Conservation (phyloP, 2,797 vertebrate genomes). For the Synaphobranchus kaupii region DNA sequence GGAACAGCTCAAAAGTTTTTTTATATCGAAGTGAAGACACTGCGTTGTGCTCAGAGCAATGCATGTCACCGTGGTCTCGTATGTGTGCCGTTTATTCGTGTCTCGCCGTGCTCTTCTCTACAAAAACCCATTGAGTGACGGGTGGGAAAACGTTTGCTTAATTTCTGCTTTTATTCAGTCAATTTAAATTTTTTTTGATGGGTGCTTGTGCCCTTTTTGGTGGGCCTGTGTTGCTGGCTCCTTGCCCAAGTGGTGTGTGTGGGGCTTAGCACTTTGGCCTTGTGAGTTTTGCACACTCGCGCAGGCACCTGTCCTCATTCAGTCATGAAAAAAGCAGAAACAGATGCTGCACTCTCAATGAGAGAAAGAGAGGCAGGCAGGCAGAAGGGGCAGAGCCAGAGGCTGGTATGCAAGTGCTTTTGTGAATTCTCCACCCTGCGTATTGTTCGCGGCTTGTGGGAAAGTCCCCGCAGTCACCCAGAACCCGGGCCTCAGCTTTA, state of each 20-base stretch:
- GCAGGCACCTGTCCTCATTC: constrained; percentile 21
- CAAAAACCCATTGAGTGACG: neutral
- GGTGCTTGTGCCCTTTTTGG: neutral
- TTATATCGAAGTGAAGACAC: neutral
- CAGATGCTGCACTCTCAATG: neutral
- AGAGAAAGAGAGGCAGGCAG: neutral
- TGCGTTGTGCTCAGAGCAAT: neutral
- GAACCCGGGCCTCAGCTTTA: constrained; percentile 14
- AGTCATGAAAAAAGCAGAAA: neutral
- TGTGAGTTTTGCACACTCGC: constrained; percentile 20
- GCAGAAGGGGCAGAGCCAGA: neutral
- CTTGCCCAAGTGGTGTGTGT: neutral
- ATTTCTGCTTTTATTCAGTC: neutral
- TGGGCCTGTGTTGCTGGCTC: neutral
- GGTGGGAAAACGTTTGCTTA: neutral
- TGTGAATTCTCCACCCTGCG: constrained; percentile 17
- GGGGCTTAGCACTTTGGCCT: neutral
- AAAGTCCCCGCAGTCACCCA: neutral
- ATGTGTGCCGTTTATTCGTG: neutral
- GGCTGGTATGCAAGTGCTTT: constrained; percentile 25
- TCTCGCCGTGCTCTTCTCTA: neutral
- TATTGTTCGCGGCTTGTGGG: constrained; percentile 11
- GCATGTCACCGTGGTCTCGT: neutral
- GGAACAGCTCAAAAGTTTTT: constrained; percentile 25
- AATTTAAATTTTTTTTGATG: neutral